Evolutionary conservation across 2,888 invertebrate species (phyloP), one percentile per base, ranked within the genome.

Genomic region (Thera britannica): DNA sequence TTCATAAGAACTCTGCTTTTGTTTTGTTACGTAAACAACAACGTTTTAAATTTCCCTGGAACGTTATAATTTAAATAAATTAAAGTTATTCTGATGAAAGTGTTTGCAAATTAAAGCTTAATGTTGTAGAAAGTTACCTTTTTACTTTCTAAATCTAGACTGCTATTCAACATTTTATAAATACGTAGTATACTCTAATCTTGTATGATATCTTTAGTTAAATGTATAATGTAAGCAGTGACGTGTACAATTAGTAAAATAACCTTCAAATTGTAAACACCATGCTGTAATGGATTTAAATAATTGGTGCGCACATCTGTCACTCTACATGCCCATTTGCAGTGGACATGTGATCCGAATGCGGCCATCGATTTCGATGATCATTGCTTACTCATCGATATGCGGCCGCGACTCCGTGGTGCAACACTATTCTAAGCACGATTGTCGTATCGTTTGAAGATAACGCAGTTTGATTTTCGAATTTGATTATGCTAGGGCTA

Each of bases 381-480:
- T 62, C 46, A 57, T 71, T 62, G 57, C 58, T 68, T 67, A 72
- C 41, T 65, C 70, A 72, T 77, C 72, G 58, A 76, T 72, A 75
- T 75, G 68, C 71, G 54, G 63, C 46, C 56, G 55, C 35, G 65
- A 74, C 66, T 67, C 67, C 67, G 62, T 77, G 71, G 68, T 67
- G 71, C 71, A 73, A 75, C 73, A 74, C 71, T 72, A 78, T 81
- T 81, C 79, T 76, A 75, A 78, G 66, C 78, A 77, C 74, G 75
- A 65, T 62, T 61, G 67, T 59, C 64, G 65, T 64, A 57, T 72
- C 63, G 65, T 66, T 60, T 65, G 62, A 71, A 74, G 60, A 56
- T 66, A 44, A 63, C 67, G 54, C 36, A 55, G 34, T 70, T 70
- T 51, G 58, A 63, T 62, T 72, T 63, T 59, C 8, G 34, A 70